Evolutionary conservation across 2,113 vertebrate species (phyloP).

Genomic region (Prionailurus viverrinus): DNA sequence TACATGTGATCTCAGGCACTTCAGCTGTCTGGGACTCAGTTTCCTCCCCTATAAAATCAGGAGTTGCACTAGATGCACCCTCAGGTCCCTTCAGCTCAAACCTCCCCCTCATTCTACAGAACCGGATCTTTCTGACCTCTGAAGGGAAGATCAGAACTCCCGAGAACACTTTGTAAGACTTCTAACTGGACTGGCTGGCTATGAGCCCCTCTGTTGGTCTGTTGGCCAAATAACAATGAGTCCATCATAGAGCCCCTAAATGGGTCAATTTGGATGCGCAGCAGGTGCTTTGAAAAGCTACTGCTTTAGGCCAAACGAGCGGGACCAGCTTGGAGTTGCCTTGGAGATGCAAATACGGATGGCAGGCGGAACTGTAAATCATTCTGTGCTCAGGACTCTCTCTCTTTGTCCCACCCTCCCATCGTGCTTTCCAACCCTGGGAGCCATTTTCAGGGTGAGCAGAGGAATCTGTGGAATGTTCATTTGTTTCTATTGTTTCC

Average conservation of each 20-base stretch:
- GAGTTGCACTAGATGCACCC: not conserved
- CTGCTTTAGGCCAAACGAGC: not conserved
- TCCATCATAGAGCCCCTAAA: not conserved
- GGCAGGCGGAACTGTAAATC: not conserved
- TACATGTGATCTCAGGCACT: not conserved
- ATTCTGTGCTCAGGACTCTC: not conserved
- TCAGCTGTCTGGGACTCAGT: not conserved
- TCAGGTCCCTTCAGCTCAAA: not conserved
- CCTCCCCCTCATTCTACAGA: not conserved
- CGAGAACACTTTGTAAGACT: not conserved
- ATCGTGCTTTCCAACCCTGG: not conserved
- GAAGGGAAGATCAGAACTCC: not conserved
- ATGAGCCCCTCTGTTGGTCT: too few species aligned
- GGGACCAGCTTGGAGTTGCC: not conserved
- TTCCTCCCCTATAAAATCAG: not conserved
- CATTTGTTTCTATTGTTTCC: not conserved
- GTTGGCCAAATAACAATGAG: not conserved
- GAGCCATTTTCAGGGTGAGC: not conserved
- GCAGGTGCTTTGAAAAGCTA: conserved; percentile 42
- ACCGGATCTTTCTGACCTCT: not conserved
- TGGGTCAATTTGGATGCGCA: not conserved
- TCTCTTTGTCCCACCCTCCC: not conserved
- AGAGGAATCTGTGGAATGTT: conserved; percentile 40
- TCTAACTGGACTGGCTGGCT: not conserved
- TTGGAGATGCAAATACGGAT: not conserved